Evolutionary conservation across 2,797 vertebrate genomes (phyloP).

Genomic region (Capromys pilorides): DNA sequence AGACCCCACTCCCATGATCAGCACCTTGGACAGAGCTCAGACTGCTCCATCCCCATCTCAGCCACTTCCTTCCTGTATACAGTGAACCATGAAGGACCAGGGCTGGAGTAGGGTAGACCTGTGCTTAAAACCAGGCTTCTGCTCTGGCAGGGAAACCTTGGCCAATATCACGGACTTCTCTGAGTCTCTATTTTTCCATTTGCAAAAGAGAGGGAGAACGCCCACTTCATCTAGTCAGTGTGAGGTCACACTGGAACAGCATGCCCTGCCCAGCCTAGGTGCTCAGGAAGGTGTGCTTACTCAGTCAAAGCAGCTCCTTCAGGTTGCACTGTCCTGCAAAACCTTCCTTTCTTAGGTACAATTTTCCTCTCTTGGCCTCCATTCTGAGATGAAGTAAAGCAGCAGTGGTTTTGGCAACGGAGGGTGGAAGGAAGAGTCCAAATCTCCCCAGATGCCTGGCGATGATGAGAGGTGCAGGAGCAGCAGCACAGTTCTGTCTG

Average conservation of each 20-base stretch:
- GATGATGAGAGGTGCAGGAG: background rate
- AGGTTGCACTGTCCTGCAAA: background rate
- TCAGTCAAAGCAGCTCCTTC: background rate
- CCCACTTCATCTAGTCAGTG: background rate
- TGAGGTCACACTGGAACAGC: background rate
- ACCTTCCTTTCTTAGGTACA: background rate
- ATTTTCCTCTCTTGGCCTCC: background rate
- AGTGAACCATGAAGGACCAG: fast-evolving
- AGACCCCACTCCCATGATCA: fast-evolving
- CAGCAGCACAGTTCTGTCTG: conserved; percentile 34
- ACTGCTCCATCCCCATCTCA: fast-evolving
- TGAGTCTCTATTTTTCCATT: conserved; percentile 27
- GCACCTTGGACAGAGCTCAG: background rate
- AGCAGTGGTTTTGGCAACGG: background rate
- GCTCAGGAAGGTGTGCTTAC: no score
- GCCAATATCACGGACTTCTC: background rate
- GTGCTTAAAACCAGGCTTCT: background rate
- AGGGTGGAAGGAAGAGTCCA: background rate
- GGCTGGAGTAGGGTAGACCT: background rate
- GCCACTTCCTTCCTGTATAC: background rate
- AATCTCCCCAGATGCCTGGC: conserved; percentile 59
- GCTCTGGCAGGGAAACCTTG: background rate
- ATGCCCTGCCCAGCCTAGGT: background rate
- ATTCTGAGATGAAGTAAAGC: background rate
- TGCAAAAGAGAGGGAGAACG: background rate